Percentiles rank a stretch among this genome's conserved stretches.
Evolutionary conservation across 2,113 vertebrate genomes (phyloP).

Genomic region (Chaetodon trifascialis): DNA sequence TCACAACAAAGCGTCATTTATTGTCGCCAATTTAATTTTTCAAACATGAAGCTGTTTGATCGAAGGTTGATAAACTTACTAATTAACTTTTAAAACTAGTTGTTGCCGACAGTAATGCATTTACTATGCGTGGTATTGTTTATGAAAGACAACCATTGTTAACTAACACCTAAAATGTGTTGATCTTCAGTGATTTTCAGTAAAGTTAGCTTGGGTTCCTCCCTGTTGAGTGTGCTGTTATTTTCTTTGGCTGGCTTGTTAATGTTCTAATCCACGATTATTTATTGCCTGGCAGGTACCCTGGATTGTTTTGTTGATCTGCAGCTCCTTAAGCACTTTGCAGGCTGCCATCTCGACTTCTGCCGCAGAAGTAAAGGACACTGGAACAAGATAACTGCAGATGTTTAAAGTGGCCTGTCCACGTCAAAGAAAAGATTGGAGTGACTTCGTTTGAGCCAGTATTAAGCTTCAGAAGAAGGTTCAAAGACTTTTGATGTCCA

Average conservation of each 20-base stretch:
- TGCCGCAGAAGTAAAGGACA: conserved; percentile 27
- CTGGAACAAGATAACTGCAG: conserved; percentile 6
- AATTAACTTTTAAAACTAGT: not conserved
- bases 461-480: conserved; percentile 31
- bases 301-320: conserved; percentile 39
- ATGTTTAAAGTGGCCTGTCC: conserved; percentile 4
- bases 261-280: not conserved
- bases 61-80: not conserved
- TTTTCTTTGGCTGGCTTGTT: not conserved
- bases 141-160: not conserved
- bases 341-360: conserved; percentile 24
- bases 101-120: not conserved
- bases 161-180: not conserved
- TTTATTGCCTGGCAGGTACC: conserved; percentile 51
- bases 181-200: not conserved
- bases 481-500: conserved; percentile 14
- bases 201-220: not conserved
- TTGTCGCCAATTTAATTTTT: too few relatives aligned
- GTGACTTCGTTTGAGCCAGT: conserved; percentile 21
- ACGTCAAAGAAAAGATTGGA: not conserved
- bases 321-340: conserved; percentile 28
- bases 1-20: conserved; percentile 20
- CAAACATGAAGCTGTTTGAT: too few relatives aligned
- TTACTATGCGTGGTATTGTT: not conserved
- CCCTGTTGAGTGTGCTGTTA: not conserved